phyloP scores from a whole-genome alignment of 2,113 vertebrate species.

The Geococcyx californianus region DNA sequence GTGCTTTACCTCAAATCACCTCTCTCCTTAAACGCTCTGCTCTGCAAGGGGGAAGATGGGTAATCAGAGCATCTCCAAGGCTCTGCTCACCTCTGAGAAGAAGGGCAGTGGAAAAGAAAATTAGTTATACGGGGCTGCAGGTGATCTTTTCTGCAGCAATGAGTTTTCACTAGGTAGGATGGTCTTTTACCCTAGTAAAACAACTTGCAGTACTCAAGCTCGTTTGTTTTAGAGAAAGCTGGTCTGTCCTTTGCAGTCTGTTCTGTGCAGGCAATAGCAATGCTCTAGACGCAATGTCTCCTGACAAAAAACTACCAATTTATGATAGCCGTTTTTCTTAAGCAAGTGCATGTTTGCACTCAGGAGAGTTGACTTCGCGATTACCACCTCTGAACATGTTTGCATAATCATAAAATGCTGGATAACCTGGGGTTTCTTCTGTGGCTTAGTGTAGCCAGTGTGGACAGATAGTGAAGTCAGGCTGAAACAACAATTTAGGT shows the following conservation, averaged over 20 bases:
- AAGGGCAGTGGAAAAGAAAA: background rate
- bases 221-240: background rate
- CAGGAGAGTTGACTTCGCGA: background rate
- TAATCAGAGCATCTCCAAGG: background rate
- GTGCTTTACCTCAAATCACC: conserved; percentile 16
- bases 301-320: background rate
- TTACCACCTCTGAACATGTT: rapidly evolving
- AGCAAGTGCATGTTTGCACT: background rate
- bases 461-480: background rate
- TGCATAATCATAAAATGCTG: background rate
- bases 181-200: background rate
- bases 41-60: background rate
- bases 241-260: background rate
- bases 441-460: background rate
- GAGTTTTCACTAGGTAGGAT: background rate
- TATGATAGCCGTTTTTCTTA: background rate
- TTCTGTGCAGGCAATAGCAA: background rate
- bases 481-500: background rate
- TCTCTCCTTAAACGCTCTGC: background rate
- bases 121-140: background rate
- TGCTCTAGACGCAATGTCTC: background rate
- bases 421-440: background rate
- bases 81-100: background rate
- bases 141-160: background rate
- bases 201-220: background rate